Percentiles rank a stretch among this genome's conserved stretches.
Conservation (phyloP, 2,113 vertebrate species). For the Lates calcarifer region DNA sequence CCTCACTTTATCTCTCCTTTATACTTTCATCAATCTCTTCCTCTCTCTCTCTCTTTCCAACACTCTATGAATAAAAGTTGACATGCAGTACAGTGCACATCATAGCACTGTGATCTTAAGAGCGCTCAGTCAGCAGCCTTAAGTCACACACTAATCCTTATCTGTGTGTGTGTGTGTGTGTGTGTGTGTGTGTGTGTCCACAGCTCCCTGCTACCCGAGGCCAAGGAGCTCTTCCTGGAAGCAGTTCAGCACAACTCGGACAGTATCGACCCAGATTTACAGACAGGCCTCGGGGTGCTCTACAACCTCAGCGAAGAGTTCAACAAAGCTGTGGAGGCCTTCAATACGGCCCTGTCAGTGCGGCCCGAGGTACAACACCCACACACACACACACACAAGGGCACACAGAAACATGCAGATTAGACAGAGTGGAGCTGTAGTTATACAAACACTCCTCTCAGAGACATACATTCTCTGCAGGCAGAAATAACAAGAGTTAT, state of each 20-base stretch:
- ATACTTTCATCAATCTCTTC: background rate
- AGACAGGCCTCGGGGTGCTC: slow-evolving; percentile 96
- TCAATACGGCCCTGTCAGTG: slow-evolving; percentile 95
- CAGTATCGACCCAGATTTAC: slow-evolving; percentile 93
- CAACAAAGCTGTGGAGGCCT: slow-evolving; percentile 97
- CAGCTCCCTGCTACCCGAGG: slow-evolving; percentile 91
- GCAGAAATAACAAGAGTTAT: background rate
- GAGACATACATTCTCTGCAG: background rate
- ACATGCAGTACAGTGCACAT: slow-evolving; percentile 43
- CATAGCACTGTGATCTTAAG: slow-evolving; percentile 22
- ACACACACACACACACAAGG: background rate
- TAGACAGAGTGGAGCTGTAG: background rate
- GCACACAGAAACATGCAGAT: slow-evolving; percentile 9
- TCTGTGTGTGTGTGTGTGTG: slow-evolving; percentile 33
- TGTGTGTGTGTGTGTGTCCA: slow-evolving; percentile 11
- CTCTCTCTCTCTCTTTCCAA: background rate
- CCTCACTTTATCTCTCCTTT: background rate
- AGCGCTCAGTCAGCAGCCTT: slow-evolving; percentile 46
- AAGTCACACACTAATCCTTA: slow-evolving; percentile 55
- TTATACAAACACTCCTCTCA: slow-evolving; percentile 1
- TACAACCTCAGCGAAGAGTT: slow-evolving; percentile 97
- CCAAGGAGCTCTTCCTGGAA: slow-evolving; percentile 95
- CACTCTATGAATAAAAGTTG: slow-evolving; percentile 7
- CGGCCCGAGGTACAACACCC: slow-evolving; percentile 91
- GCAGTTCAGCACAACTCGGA: slow-evolving; percentile 94